Evolutionary conservation across 2,113 vertebrate genomes (phyloP).

Genomic region (Labeo rohita): DNA sequence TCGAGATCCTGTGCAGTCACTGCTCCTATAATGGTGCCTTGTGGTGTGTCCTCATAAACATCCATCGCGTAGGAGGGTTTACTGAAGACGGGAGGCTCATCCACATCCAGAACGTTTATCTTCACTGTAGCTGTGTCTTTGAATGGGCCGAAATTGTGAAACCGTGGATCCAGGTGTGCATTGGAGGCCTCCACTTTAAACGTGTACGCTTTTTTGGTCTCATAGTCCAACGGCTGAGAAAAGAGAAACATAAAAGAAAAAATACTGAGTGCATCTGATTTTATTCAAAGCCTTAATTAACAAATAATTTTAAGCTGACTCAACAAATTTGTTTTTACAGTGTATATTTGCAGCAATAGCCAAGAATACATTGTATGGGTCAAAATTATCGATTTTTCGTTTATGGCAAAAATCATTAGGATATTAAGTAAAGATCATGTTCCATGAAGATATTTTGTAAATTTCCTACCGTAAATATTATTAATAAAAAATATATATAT

Average conservation of each 20-base stretch:
- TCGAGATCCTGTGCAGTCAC: slow-evolving; percentile 97
- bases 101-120: slow-evolving; percentile 93
- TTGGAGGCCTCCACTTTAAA: slow-evolving; percentile 98
- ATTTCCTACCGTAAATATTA: too few species aligned
- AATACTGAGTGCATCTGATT: not conserved
- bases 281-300: not conserved
- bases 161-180: slow-evolving; percentile 88
- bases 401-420: too few species aligned
- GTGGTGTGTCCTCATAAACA: slow-evolving; percentile 92
- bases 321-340: too few species aligned
- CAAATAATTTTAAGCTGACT: too few species aligned
- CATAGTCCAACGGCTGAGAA: slow-evolving; percentile 90
- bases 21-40: slow-evolving; percentile 93
- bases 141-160: slow-evolving; percentile 91
- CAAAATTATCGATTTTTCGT: too few species aligned
- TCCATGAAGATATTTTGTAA: too few species aligned
- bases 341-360: too few species aligned
- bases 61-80: slow-evolving; percentile 92
- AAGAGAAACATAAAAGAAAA: slow-evolving; percentile 33
- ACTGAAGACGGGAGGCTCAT: slow-evolving; percentile 95
- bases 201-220: slow-evolving; percentile 95
- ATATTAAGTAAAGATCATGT: too few species aligned
- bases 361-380: too few species aligned
- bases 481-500: too few species aligned
- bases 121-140: slow-evolving; percentile 97